Conservation (phyloP, 1,140 invertebrate species). For the Ericerus pela region DNA sequence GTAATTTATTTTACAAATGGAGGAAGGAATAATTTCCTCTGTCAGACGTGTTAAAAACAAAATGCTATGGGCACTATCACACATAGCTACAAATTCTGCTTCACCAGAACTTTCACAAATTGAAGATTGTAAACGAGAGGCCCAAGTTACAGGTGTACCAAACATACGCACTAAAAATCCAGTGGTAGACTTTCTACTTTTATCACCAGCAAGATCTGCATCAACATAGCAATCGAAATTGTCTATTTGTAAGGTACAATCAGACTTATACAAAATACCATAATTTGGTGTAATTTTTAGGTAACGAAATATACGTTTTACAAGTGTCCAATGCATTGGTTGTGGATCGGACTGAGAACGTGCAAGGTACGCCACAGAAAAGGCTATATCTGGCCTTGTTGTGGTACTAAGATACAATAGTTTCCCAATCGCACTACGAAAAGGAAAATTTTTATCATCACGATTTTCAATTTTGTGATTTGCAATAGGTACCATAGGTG, state of each 20-base stretch:
- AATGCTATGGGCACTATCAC: conserved; percentile 7
- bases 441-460: conserved; percentile 18
- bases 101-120: conserved; percentile 14
- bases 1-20: no score
- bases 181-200: conserved; percentile 23
- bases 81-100: conserved; percentile 19
- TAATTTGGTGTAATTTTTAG: conserved; percentile 26
- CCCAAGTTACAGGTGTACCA: conserved; percentile 26
- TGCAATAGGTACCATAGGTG: conserved; percentile 19
- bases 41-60: conserved; percentile 14
- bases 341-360: conserved; percentile 15
- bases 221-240: conserved; percentile 22
- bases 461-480: conserved; percentile 16
- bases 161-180: conserved; percentile 26
- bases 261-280: conserved; percentile 15
- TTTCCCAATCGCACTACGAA: conserved; percentile 24
- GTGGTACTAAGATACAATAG: conserved; percentile 27
- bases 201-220: conserved; percentile 28
- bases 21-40: conserved; percentile 1
- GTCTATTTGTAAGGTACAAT: background rate
- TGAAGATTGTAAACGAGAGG: conserved; percentile 14
- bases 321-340: background rate
- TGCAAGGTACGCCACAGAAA: conserved; percentile 23
- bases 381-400: conserved; percentile 30
- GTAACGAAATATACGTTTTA: conserved; percentile 27